Conservation (phyloP, 2,888 invertebrate genomes). For the Leptogaster cylindrica region DNA sequence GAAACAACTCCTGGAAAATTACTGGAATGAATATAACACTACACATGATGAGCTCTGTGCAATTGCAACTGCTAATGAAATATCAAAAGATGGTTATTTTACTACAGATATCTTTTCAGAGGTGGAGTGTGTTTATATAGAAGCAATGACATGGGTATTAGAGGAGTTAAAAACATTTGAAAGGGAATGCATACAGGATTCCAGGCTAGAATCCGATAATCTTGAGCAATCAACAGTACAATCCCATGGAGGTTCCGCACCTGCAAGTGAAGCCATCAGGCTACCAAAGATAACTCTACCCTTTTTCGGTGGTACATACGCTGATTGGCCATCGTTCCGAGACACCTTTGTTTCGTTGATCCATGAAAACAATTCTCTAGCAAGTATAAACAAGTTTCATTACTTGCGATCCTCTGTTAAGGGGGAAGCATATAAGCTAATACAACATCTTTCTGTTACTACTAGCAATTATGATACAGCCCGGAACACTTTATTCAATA, state of each 20-base stretch:
- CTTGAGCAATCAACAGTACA: background rate
- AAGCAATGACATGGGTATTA: background rate
- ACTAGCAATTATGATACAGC: background rate
- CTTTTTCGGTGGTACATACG: background rate
- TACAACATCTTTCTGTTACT: background rate
- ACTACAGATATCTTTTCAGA: background rate
- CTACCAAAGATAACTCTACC: background rate
- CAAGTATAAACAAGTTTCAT: too few species aligned
- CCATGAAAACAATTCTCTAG: too few species aligned
- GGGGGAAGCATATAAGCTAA: background rate
- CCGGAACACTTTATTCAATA: background rate
- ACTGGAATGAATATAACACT: background rate
- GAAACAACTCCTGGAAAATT: background rate
- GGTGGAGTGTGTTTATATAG: too few species aligned
- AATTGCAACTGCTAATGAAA: background rate
- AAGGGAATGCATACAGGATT: too few species aligned
- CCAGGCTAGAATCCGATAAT: too few species aligned
- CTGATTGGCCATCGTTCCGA: background rate
- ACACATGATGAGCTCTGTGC: background rate
- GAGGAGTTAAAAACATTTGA: too few species aligned
- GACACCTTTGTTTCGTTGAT: too few species aligned
- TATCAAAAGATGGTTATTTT: background rate
- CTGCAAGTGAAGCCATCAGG: too few species aligned
- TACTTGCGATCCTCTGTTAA: background rate
- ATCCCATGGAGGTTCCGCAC: background rate